Evolutionary conservation across 92 coral and sea anemone genomes (phyloP).

Genomic region (Scolanthus callimorphus): DNA sequence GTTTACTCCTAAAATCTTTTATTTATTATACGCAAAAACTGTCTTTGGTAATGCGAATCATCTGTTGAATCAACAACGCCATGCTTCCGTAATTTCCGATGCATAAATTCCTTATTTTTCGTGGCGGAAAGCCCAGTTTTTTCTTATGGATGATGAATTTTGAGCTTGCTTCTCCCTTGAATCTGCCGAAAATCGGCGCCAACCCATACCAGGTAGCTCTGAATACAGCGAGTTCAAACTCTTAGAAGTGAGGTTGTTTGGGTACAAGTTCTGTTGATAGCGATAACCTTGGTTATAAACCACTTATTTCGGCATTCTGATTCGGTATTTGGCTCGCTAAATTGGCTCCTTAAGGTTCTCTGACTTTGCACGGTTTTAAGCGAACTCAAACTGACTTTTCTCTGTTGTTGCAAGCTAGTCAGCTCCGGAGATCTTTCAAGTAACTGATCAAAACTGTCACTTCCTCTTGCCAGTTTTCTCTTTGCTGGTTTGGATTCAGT

Average conservation of each 20-base stretch:
- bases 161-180: background rate
- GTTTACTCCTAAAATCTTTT: constrained; percentile 57
- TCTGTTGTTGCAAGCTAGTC: background rate
- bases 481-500: too few relatives aligned
- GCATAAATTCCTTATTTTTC: constrained; percentile 36
- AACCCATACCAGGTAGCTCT: background rate
- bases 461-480: too few relatives aligned
- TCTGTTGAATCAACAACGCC: constrained; percentile 74
- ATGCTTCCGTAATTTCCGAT: constrained; percentile 65
- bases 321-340: background rate
- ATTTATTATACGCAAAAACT: constrained; percentile 73
- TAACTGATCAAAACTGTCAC: background rate
- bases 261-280: background rate
- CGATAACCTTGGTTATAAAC: background rate
- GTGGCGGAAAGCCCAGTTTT: constrained; percentile 29
- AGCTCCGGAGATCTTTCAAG: background rate
- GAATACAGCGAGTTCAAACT: background rate
- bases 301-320: too few relatives aligned
- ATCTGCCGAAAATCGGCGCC: background rate
- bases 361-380: background rate
- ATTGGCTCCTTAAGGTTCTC: background rate
- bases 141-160: background rate
- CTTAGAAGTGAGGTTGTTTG: background rate
- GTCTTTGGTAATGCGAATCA: constrained; percentile 77
- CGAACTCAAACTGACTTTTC: constrained; percentile 2